These are phyloP conservation scores for Otus scops DNA, from an alignment of 2,797 vertebrate genomes.

Conservation along the genomic window DNA sequence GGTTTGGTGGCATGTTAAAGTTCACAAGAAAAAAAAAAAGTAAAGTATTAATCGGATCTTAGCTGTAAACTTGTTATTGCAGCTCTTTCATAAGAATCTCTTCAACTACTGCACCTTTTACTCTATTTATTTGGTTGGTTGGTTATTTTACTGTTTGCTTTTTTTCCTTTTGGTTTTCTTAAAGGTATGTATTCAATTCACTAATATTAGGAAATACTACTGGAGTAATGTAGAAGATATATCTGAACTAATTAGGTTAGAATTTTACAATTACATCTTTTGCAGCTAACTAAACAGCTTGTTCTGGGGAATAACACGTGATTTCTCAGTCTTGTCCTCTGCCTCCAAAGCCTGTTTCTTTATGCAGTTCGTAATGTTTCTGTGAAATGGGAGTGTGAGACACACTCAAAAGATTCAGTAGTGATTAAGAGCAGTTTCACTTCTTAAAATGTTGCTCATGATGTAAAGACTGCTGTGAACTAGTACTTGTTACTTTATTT, in stretches of 20 bases:
- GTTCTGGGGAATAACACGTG: background rate
- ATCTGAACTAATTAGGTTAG: background rate
- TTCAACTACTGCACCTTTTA: background rate
- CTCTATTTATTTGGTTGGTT: background rate
- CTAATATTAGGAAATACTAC: background rate
- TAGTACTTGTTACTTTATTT: background rate
- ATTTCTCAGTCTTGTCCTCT: background rate
- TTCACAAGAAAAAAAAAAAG: slow-evolving; percentile 32
- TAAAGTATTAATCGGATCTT: slow-evolving; percentile 14
- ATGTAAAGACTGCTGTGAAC: background rate
- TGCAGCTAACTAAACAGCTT: background rate
- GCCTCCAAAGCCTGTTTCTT: background rate
- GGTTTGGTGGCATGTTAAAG: slow-evolving; percentile 53
- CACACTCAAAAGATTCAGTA: background rate
- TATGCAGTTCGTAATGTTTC: background rate
- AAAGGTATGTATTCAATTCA: background rate
- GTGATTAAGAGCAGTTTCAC: background rate
- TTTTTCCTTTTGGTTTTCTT: background rate
- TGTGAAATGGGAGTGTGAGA: background rate
- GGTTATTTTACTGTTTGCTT: background rate
- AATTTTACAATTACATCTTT: background rate
- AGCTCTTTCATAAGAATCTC: background rate
- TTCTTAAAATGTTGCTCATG: background rate
- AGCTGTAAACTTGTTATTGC: background rate
- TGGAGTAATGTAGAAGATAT: background rate